phyloP scores from a whole-genome alignment of 2,888 invertebrate species.

The Cheilosia variabilis region DNA sequence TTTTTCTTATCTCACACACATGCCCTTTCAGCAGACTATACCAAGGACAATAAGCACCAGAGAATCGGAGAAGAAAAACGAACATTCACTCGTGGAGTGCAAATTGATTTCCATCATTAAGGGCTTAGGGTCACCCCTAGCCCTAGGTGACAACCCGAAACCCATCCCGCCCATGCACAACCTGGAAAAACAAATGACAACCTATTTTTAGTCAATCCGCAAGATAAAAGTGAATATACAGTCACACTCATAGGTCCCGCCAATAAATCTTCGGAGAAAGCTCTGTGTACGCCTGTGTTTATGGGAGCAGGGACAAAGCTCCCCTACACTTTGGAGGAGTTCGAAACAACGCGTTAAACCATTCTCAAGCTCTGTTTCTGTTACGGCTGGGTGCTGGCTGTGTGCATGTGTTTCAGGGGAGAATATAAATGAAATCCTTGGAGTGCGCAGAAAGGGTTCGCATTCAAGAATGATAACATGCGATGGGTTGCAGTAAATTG shows the following conservation, averaged over 20 bases:
- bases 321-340: background rate
- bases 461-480: slow-evolving; percentile 64
- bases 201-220: slow-evolving; percentile 66
- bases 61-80: slow-evolving; percentile 13
- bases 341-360: slow-evolving; percentile 57
- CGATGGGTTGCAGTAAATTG: slow-evolving; percentile 58
- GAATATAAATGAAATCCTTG: slow-evolving; percentile 40
- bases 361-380: slow-evolving; percentile 6
- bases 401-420: slow-evolving; percentile 6
- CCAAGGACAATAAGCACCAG: slow-evolving; percentile 22
- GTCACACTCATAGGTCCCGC: slow-evolving; percentile 29
- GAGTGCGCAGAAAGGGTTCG: slow-evolving; percentile 43
- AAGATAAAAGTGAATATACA: slow-evolving; percentile 50
- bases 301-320: slow-evolving; percentile 44
- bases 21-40: slow-evolving; percentile 19
- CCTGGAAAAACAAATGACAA: slow-evolving; percentile 66
- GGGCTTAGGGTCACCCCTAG: slow-evolving; percentile 60
- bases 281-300: slow-evolving; percentile 1
- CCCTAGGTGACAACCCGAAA: slow-evolving; percentile 55
- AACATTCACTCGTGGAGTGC: slow-evolving; percentile 29
- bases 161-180: slow-evolving; percentile 23
- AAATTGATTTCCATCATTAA: slow-evolving; percentile 73
- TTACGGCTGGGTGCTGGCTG: background rate
- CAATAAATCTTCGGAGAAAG: slow-evolving; percentile 49
- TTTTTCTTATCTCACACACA: slow-evolving; percentile 27